A percentile compares a stretch with the other conserved stretches of the same genome.
phyloP scores from a whole-genome alignment of 1,140 invertebrate species.

The Bilobella aurantiaca region DNA sequence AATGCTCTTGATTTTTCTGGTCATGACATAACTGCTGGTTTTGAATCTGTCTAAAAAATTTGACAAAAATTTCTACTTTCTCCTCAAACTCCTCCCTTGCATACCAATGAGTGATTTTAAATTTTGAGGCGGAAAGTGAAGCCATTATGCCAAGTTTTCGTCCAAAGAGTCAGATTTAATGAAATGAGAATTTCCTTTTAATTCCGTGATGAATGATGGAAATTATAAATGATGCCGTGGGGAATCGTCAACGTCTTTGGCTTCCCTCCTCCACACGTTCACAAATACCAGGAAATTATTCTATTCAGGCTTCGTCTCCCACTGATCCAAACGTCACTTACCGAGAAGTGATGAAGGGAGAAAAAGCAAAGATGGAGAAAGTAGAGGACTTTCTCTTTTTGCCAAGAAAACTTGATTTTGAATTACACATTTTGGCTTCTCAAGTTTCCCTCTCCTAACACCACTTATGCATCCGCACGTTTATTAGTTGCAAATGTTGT shows the following conservation, averaged over 20 bases:
- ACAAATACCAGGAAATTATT: not conserved
- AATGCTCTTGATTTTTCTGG: not conserved
- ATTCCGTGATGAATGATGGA: not conserved
- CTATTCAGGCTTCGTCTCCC: no score
- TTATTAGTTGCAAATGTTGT: no score
- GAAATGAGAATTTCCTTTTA: conserved; percentile 1
- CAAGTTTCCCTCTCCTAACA: no score
- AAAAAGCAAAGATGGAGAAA: no score
- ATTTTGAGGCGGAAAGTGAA: no score
- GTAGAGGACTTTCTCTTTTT: no score
- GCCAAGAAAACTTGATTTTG: no score
- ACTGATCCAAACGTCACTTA: not conserved
- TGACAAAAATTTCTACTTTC: not conserved
- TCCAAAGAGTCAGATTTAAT: not conserved
- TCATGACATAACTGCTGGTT: not conserved
- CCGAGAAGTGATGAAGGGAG: not conserved
- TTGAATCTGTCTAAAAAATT: no score
- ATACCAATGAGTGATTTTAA: no score
- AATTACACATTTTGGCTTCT: no score
- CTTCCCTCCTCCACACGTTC: not conserved
- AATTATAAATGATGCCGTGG: not conserved
- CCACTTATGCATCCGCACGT: no score
- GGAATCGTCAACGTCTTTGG: not conserved
- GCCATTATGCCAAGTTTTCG: no score
- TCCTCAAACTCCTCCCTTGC: not conserved